Evolutionary conservation across 2,888 invertebrate species (phyloP), one percentile per base, ranked within the genome.

Genomic region (Dolichomitus sp.): DNA sequence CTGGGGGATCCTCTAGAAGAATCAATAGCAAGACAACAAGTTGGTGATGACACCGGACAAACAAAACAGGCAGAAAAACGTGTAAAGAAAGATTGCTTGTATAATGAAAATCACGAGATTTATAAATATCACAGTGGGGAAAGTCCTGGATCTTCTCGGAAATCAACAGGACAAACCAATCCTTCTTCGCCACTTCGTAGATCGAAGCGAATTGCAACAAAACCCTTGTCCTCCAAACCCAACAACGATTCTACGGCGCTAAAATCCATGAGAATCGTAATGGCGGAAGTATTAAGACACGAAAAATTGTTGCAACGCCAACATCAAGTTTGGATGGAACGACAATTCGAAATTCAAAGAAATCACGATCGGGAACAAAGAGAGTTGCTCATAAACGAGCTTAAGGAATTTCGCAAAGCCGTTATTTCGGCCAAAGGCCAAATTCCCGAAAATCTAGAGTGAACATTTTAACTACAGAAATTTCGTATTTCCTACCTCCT

Each of bases 311-410:
- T 90, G 78, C 89, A 90, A 52, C 42, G 87, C 30, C 82, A 86
- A 45, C 89, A 90, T 79, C 88, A 88, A 6, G 37, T 45, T 4
- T 90, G 90, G 90, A 85, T 90, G 85, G 90, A 90, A 63, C 84
- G 85, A 40, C 90, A 90, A 70, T 89, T 90, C 63, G 88, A 88
- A 61, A 85, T 88, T 48, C 90, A 90, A 66, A 81, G 89, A 61
- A 87, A 88, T 14, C 86, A 89, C 59, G 86, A 89, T 66, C 81
- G 84, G 6, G 84, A 87, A 42, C 87, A 87, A 33, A 84, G 86
- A 17, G 74, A 78, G 17, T 63, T 85, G 48, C 65, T 90, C 17
- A 70, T 89, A 6, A 84, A 85, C 11, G 88, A 90, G 74, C 59
- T 90, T 14, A 80, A 84, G 42, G 85, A 88, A 73, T 78, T 90